Base-by-base conservation (phyloP, 2,797 vertebrate genomes). In the Myotis pilosus region DNA sequence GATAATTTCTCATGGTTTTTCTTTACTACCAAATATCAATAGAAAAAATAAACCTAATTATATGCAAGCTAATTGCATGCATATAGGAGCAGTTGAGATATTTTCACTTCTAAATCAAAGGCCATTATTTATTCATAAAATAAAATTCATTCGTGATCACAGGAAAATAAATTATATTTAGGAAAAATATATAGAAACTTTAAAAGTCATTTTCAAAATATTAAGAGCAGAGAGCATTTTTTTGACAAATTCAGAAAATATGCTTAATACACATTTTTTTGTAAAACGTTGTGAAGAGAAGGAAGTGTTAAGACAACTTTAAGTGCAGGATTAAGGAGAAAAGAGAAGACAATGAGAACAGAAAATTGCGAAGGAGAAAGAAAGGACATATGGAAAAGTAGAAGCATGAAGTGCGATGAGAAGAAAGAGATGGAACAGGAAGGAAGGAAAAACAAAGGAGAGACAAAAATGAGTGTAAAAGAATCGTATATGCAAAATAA, bases 31-130 rank as follows among this genome's bases (percentile, higher is more conserved):
- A 89, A 86, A 91, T 86, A 76, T 53, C 33, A 91, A 19, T 15
- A 41, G 20, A 6, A 60, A 53, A 91, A 85, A n/a, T 68, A 38
- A 83, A 47, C 10, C 47, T 55, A 88, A 87, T 72, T 83, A 55
- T 8, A 78, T 87, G 3, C 33, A 83, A 83, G 74, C 38, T 74
- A 83, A 76, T 92, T 87, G 75, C 1, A 57, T 44, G 4, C 57
- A 10, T 53, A 30, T 41, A 44, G 33, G 6, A 47, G 2, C 17
- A 89, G n/a, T 69, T 80, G 76, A 60, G n/a, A 69, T 57, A 30
- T 49, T 47, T 83, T 83, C 68, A 87, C 47, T 89, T 89, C 33
- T 74, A 83, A 87, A 53, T 94, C 51, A 79, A 89, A 89, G 28
- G 15, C 19, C 9, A 62, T 85, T 89, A 80, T 82, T 82, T 75